Evolutionary conservation across 2,888 invertebrate species (phyloP).

Genomic region (Acrocyrtus sp.): DNA sequence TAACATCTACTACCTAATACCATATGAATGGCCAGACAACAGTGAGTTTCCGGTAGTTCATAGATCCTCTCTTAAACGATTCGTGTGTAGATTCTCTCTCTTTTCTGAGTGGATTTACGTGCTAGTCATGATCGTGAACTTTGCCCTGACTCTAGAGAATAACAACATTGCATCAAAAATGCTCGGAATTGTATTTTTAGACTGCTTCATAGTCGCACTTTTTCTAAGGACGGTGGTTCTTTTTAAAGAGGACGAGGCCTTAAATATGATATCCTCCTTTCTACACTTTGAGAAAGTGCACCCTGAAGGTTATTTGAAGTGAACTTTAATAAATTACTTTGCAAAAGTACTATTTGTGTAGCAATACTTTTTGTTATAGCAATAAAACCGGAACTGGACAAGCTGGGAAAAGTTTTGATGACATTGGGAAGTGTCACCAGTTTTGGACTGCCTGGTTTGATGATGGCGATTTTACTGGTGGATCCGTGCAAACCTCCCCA

Average conservation of each 20-base stretch:
- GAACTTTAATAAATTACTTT: neutral
- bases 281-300: constrained; percentile 23
- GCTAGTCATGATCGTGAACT: constrained; percentile 4
- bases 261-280: constrained; percentile 21
- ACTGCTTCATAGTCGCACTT: constrained; percentile 23
- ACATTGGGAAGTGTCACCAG: constrained; percentile 31
- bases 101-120: constrained; percentile 19
- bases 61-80: neutral
- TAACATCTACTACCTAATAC: constrained; percentile 15
- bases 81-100: constrained; percentile 8
- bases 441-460: constrained; percentile 36
- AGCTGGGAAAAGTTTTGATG: constrained; percentile 25
- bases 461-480: constrained; percentile 33
- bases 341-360: neutral
- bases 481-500: constrained; percentile 53
- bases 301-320: constrained; percentile 19
- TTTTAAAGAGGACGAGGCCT: constrained; percentile 16
- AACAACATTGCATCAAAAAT: constrained; percentile 27
- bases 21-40: constrained; percentile 40
- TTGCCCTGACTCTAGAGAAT: constrained; percentile 11
- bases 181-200: constrained; percentile 39
- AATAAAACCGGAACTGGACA: constrained; percentile 23
- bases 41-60: constrained; percentile 16
- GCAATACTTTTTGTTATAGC: constrained; percentile 5
- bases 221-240: constrained; percentile 17